Conservation (phyloP, 2,888 invertebrate genomes). For the Bellardia bayeri region DNA sequence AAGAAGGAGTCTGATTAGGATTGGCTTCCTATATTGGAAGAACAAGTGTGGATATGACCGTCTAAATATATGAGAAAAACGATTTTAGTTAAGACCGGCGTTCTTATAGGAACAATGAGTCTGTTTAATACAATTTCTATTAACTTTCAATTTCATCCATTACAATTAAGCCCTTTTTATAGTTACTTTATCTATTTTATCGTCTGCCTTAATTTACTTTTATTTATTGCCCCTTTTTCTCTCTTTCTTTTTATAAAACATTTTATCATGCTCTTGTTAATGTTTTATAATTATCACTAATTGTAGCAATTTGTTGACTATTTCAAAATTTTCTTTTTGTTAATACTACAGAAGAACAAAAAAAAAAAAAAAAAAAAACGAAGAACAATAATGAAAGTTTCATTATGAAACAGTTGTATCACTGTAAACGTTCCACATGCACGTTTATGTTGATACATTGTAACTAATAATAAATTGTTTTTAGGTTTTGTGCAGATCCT, state of each 20-base stretch:
- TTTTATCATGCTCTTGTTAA: slow-evolving; percentile 52
- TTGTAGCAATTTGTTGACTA: slow-evolving; percentile 70
- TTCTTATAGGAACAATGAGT: no score
- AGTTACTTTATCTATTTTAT: neutral
- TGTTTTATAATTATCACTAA: slow-evolving; percentile 70
- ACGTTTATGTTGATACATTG: slow-evolving; percentile 63
- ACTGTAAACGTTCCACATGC: slow-evolving; percentile 53
- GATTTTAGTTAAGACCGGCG: no score
- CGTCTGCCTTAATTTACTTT: neutral
- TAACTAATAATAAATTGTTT: slow-evolving; percentile 61
- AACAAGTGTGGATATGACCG: no score
- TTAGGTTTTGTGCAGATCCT: slow-evolving; percentile 43
- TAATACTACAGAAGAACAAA: slow-evolving; percentile 5
- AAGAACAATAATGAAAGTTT: neutral
- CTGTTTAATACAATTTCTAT: no score
- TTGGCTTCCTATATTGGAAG: no score
- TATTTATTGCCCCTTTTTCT: neutral
- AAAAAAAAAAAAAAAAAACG: neutral
- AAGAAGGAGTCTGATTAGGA: no score
- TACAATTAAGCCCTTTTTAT: neutral
- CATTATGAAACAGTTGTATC: slow-evolving; percentile 13
- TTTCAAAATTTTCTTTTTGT: slow-evolving; percentile 52
- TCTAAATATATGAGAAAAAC: no score
- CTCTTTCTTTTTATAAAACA: neutral
- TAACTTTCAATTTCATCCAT: no score